Percentiles rank a stretch among this genome's conserved stretches.
Conservation (phyloP, 2,113 vertebrate genomes). For the Anolis carolinensis region DNA sequence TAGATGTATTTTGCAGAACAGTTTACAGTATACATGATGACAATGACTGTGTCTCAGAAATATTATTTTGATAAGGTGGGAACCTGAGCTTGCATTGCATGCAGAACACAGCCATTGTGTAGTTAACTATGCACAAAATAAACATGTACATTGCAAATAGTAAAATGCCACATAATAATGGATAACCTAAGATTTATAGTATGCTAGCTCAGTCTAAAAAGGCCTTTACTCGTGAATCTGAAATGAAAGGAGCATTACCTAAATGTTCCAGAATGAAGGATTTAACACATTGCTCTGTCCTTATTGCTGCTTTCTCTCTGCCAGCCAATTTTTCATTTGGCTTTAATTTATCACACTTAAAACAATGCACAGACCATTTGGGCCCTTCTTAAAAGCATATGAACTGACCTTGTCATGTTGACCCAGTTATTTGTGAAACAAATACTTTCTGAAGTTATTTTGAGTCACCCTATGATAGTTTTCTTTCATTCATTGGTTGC, state of each 20-base stretch:
- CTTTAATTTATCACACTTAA: conserved; percentile 83
- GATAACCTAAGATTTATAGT: conserved; percentile 83
- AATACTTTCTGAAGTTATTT: conserved; percentile 76
- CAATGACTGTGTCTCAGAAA: conserved; percentile 73
- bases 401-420: conserved; percentile 70
- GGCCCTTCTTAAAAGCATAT: conserved; percentile 82
- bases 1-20: conserved; percentile 57
- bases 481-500: conserved; percentile 60
- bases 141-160: conserved; percentile 81
- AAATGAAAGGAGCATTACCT: conserved; percentile 90
- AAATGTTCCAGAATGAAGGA: conserved; percentile 87
- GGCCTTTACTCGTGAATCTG: conserved; percentile 83
- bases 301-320: conserved; percentile 83
- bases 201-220: conserved; percentile 79
- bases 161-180: conserved; percentile 80
- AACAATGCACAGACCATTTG: conserved; percentile 79
- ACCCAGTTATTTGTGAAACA: conserved; percentile 75
- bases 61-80: conserved; percentile 69
- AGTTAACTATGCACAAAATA: conserved; percentile 85
- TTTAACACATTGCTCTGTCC: conserved; percentile 83
- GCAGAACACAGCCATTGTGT: conserved; percentile 75
- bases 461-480: conserved; percentile 71
- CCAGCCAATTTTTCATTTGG: conserved; percentile 86
- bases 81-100: conserved; percentile 71
- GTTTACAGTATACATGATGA: conserved; percentile 62